phyloP scores from a whole-genome alignment of 2,797 vertebrate genomes.

The Antennarius maculatus region DNA sequence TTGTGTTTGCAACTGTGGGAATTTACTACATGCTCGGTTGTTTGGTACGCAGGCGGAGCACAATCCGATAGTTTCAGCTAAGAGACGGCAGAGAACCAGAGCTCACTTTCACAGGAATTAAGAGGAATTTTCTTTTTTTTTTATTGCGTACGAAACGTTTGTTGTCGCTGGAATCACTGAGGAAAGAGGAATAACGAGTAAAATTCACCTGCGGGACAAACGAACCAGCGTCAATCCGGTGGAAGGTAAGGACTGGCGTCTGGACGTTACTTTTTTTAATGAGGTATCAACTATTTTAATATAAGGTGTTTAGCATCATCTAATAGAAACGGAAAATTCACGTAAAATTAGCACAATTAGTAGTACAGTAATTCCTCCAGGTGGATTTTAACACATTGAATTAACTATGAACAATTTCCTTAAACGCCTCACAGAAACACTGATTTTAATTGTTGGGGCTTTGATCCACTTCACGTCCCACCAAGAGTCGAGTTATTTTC shows the following conservation, averaged over 20 bases:
- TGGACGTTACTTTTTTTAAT: neutral
- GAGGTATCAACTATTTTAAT: no score
- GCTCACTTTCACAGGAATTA: slow-evolving; percentile 7
- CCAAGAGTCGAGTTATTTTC: no score
- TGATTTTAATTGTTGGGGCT: no score
- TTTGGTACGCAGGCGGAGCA: slow-evolving; percentile 65
- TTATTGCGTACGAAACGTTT: no score
- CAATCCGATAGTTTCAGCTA: slow-evolving; percentile 40
- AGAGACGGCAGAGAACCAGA: slow-evolving; percentile 6
- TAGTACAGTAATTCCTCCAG: neutral
- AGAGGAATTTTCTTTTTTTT: fast-evolving
- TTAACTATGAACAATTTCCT: neutral
- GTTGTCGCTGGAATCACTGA: neutral
- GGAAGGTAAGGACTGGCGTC: slow-evolving; percentile 24
- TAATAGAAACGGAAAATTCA: no score
- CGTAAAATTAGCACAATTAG: no score
- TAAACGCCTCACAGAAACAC: neutral
- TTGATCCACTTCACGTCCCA: neutral
- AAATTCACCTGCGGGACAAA: slow-evolving; percentile 37
- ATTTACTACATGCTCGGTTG: slow-evolving; percentile 1
- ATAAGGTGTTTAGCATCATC: no score
- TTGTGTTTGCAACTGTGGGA: neutral
- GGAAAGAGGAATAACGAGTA: neutral
- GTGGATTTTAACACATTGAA: neutral
- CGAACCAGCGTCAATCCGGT: neutral